Percentiles rank a stretch among this genome's conserved stretches.
Evolutionary conservation across 2,113 vertebrate genomes (phyloP).

Genomic region (Bucco capensis): DNA sequence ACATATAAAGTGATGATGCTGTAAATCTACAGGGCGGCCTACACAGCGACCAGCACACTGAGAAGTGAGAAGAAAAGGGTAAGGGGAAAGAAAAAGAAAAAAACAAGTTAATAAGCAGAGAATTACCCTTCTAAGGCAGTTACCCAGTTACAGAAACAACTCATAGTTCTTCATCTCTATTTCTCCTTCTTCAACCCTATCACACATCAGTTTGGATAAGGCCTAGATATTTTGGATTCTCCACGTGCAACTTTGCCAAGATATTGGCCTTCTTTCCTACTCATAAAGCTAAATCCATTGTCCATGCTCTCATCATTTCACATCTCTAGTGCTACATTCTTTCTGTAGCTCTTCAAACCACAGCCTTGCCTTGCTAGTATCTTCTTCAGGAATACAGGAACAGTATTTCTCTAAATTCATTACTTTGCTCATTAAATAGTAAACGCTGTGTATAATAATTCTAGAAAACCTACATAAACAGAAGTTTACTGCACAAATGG

Average conservation of each 20-base stretch:
- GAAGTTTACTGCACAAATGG: background rate
- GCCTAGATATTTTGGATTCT: background rate
- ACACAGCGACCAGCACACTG: constrained; percentile 83
- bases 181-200: background rate
- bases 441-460: background rate
- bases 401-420: background rate
- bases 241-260: background rate
- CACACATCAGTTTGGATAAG: background rate
- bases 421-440: background rate
- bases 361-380: background rate
- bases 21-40: constrained; percentile 60
- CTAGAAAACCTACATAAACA: background rate
- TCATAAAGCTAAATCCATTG: background rate
- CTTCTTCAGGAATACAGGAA: background rate
- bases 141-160: background rate
- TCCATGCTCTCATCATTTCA: background rate
- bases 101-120: background rate
- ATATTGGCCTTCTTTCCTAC: background rate
- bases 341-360: background rate
- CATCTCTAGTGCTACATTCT: background rate
- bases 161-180: background rate
- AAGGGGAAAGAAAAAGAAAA: background rate
- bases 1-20: constrained; percentile 72
- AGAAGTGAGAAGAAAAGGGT: background rate
- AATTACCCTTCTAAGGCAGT: background rate